Evolutionary conservation across 1,140 invertebrate species (phyloP).

Genomic region (Trichonephila inaurata): DNA sequence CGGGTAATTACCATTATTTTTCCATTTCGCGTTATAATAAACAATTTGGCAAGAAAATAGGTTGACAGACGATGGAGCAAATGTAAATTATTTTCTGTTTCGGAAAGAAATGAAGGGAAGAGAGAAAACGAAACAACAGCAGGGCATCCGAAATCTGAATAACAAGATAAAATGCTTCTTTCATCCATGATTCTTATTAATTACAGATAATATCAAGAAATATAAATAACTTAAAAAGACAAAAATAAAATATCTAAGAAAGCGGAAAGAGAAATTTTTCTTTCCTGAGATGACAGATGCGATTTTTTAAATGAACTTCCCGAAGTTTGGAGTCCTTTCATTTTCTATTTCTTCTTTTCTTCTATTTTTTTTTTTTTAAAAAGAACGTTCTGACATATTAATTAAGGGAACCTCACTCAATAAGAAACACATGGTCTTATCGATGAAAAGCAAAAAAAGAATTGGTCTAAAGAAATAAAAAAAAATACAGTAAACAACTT

Average conservation of each 20-base stretch:
- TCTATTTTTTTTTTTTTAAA: background rate
- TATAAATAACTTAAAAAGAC: background rate
- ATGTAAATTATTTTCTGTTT: conserved; percentile 29
- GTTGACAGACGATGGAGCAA: background rate
- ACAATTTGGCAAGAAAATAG: conserved; percentile 31
- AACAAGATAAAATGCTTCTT: background rate
- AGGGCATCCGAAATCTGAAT: background rate
- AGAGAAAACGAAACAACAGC: background rate
- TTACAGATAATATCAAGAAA: conserved; percentile 39
- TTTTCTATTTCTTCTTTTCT: background rate
- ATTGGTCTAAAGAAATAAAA: conserved; percentile 40
- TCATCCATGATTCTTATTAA: conserved; percentile 43
- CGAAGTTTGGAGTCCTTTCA: conserved; percentile 32
- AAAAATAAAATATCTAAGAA: conserved; percentile 35
- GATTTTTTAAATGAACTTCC: conserved; percentile 49
- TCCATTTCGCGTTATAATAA: conserved; percentile 38
- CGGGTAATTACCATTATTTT: conserved; percentile 53
- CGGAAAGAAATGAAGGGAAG: background rate
- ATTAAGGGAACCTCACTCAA: conserved; percentile 67
- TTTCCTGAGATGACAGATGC: conserved; percentile 50
- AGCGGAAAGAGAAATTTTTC: background rate
- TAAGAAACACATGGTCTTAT: conserved; percentile 70
- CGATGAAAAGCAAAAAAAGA: conserved; percentile 63
- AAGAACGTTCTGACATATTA: conserved; percentile 66
- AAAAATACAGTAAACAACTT: conserved; percentile 11